Conservation (phyloP, 2,797 vertebrate species). For the Masticophis lateralis region DNA sequence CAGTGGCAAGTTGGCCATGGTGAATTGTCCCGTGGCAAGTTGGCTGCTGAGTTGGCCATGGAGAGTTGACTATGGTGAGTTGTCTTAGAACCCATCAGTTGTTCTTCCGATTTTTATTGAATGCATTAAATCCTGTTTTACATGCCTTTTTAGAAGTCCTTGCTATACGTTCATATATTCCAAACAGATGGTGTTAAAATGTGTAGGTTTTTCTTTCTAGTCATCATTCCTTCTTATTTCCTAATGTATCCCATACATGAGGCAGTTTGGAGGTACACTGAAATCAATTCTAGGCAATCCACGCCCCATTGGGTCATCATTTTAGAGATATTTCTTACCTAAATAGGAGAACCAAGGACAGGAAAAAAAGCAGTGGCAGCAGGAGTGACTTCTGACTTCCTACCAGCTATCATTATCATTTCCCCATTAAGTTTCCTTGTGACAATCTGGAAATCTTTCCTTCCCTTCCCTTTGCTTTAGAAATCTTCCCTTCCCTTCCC, state of each 20-base stretch:
- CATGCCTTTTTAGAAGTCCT: neutral
- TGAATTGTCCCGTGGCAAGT: too few relatives aligned
- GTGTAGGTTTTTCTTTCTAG: neutral
- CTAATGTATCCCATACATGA: neutral
- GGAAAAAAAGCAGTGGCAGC: neutral
- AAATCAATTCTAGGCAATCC: neutral
- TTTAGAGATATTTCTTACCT: neutral
- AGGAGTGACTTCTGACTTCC: neutral
- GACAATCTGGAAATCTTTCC: neutral
- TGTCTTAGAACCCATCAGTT: neutral
- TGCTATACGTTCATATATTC: neutral
- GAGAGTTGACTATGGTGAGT: too few relatives aligned
- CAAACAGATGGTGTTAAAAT: neutral
- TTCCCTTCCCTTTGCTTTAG: too few relatives aligned
- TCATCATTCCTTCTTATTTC: neutral
- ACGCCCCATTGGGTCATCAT: neutral
- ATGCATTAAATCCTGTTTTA: neutral
- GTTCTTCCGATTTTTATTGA: neutral
- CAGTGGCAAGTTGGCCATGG: too few relatives aligned
- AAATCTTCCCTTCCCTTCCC: too few relatives aligned
- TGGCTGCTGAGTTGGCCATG: too few relatives aligned
- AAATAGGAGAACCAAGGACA: neutral
- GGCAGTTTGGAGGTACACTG: neutral
- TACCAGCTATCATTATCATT: neutral
- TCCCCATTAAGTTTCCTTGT: neutral